A percentile compares a stretch with the other conserved stretches of the same genome.
These are phyloP conservation scores for Alentia gelatinosa DNA, from an alignment of 2,888 invertebrate species.

Conservation along the genomic window DNA sequence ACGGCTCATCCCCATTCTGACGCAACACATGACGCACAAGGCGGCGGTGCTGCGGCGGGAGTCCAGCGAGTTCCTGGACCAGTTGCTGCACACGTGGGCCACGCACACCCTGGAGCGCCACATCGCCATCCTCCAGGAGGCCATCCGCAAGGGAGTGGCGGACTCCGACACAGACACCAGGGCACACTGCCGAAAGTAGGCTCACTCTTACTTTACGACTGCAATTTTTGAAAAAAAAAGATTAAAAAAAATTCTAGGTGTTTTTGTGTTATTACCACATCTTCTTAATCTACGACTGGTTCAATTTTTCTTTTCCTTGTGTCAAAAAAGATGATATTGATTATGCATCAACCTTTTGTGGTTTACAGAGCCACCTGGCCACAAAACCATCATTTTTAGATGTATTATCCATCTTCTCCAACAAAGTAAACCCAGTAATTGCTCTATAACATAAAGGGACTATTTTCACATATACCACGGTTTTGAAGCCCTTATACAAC, in stretches of 20 bases:
- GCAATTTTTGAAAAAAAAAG: background rate
- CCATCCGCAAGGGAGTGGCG: slow-evolving; percentile 89
- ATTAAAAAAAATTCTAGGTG: background rate
- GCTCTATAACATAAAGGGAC: no score
- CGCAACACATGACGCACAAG: slow-evolving; percentile 88
- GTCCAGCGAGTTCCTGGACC: slow-evolving; percentile 90
- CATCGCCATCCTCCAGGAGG: slow-evolving; percentile 88
- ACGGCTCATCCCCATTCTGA: slow-evolving; percentile 78
- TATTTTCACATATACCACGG: no score
- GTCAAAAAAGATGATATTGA: no score
- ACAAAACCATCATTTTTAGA: no score
- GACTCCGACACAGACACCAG: slow-evolving; percentile 97
- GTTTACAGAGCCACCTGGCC: no score
- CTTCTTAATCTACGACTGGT: no score
- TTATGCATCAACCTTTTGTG: background rate
- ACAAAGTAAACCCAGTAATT: no score
- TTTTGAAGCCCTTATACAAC: no score
- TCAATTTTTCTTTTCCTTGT: no score
- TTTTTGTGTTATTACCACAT: background rate
- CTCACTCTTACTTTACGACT: background rate
- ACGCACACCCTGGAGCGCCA: slow-evolving; percentile 90
- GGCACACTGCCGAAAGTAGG: slow-evolving; percentile 89
- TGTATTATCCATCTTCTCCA: no score
- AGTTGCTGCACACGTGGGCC: slow-evolving; percentile 93
- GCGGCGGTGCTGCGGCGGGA: slow-evolving; percentile 92